These are phyloP conservation scores for Empidonax alnorum DNA, from an alignment of 2,113 vertebrate genomes.

Conservation along the genomic window DNA sequence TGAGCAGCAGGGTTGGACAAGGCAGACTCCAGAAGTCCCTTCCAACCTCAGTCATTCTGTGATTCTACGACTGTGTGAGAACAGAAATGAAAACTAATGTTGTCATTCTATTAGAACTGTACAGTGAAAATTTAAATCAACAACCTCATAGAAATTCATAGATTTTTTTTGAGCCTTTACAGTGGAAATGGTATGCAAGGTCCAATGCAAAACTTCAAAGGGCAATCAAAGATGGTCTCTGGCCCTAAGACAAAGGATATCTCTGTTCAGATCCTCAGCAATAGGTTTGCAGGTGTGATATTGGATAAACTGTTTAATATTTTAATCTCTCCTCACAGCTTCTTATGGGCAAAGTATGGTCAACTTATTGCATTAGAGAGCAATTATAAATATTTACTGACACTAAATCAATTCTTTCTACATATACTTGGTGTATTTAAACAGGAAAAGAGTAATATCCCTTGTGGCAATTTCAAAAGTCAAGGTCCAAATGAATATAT, in stretches of 20 bases:
- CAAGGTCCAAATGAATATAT: background rate
- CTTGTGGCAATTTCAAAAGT: background rate
- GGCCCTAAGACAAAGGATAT: background rate
- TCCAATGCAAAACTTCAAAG: background rate
- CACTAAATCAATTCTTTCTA: background rate
- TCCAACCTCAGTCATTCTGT: background rate
- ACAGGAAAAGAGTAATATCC: background rate
- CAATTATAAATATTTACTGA: background rate
- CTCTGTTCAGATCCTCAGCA: background rate
- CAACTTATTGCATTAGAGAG: background rate
- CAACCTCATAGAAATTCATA: background rate
- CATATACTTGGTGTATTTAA: background rate
- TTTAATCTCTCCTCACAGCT: background rate
- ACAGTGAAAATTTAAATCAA: background rate
- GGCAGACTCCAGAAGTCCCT: background rate
- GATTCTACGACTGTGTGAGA: background rate
- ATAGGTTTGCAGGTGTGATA: background rate
- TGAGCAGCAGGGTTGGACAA: background rate
- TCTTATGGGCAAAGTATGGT: background rate
- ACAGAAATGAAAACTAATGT: background rate
- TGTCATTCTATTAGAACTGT: background rate
- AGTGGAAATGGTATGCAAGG: background rate
- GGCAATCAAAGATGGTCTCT: background rate
- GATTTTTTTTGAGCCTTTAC: background rate
- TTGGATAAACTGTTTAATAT: background rate